phyloP scores from a whole-genome alignment of 2,113 vertebrate species.

The Heterochromis multidens region DNA sequence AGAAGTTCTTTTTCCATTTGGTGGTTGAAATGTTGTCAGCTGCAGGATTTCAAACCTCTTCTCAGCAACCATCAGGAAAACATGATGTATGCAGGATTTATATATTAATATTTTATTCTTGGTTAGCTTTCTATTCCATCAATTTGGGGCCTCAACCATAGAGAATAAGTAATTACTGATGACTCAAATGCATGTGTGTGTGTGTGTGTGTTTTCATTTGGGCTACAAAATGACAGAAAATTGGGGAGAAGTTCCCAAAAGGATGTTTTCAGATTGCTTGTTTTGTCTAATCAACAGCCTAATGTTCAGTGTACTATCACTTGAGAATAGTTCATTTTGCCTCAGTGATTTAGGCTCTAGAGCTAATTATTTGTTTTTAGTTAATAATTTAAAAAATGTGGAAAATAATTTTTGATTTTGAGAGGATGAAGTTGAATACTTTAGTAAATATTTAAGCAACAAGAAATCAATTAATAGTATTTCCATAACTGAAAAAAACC shows the following conservation, averaged over 20 bases:
- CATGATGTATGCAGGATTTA: background rate
- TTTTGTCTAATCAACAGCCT: background rate
- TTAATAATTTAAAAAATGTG: background rate
- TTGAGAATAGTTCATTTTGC: background rate
- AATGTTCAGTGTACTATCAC: background rate
- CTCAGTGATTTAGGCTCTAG: background rate
- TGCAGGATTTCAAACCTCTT: background rate
- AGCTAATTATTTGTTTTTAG: background rate
- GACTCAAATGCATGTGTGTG: background rate
- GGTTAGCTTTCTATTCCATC: background rate
- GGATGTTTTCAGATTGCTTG: background rate
- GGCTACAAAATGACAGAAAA: background rate
- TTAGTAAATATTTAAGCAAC: background rate
- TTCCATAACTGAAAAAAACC: fast-evolving
- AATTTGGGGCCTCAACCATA: background rate
- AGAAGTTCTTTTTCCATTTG: background rate
- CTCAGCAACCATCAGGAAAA: background rate
- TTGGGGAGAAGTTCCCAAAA: background rate
- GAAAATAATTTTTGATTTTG: background rate
- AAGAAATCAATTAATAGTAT: background rate
- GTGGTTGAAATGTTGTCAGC: background rate
- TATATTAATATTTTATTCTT: background rate
- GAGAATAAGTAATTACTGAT: background rate
- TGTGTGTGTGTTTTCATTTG: background rate
- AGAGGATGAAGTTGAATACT: background rate